A percentile compares a stretch with the other conserved stretches of the same genome.
phyloP scores from a whole-genome alignment of 2,113 vertebrate species.

The Lutjanus erythropterus region DNA sequence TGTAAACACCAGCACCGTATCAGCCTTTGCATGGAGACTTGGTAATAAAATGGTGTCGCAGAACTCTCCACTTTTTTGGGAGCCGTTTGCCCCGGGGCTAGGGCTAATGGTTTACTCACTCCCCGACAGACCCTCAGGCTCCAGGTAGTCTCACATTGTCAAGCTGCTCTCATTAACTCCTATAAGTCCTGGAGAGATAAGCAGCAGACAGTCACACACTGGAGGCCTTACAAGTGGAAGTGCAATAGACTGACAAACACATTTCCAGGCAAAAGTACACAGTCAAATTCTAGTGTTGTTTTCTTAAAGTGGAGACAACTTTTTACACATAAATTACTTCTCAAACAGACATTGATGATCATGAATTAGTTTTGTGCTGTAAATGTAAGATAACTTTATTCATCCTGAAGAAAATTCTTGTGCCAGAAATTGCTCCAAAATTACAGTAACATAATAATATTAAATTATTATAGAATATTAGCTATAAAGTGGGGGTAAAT shows the following conservation, averaged over 20 bases:
- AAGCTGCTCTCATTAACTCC: conserved; percentile 82
- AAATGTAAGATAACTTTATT: too few relatives aligned
- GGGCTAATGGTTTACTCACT: conserved; percentile 85
- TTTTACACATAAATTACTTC: conserved; percentile 12
- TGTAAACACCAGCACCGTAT: conserved; percentile 47
- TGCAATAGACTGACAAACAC: conserved; percentile 68
- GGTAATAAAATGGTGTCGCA: conserved; percentile 64
- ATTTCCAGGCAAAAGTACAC: conserved; percentile 27
- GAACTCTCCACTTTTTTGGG: conserved; percentile 69
- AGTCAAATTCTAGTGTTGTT: conserved; percentile 10
- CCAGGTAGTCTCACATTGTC: conserved; percentile 78
- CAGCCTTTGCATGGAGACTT: conserved; percentile 51
- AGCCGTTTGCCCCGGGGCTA: conserved; percentile 78
- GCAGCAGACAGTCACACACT: conserved; percentile 58
- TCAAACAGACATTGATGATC: conserved; percentile 14
- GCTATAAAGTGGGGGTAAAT: too few relatives aligned
- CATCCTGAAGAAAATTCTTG: too few relatives aligned
- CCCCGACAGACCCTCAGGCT: conserved; percentile 79
- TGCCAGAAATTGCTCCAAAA: too few relatives aligned
- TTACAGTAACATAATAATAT: too few relatives aligned
- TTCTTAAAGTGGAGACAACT: conserved; percentile 20
- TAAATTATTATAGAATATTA: too few relatives aligned
- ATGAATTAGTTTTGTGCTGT: not conserved
- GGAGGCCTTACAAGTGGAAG: conserved; percentile 56
- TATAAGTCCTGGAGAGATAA: conserved; percentile 76